A percentile compares a stretch with the other conserved stretches of the same genome.
Evolutionary conservation across 2,797 vertebrate genomes (phyloP).

Genomic region (Ambastaia sidthimunki): DNA sequence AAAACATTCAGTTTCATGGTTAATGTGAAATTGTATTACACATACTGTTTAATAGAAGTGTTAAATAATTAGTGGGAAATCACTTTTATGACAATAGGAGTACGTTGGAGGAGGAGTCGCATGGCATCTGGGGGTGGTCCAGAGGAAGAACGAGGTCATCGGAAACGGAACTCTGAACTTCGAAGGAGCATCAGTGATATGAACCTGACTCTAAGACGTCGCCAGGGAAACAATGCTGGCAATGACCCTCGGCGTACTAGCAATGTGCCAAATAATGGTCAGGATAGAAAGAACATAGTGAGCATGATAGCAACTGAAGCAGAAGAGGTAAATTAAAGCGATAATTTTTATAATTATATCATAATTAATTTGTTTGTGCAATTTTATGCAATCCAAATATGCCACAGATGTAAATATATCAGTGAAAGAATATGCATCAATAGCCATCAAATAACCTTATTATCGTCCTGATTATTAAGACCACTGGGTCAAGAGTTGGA

Average conservation of each 20-base stretch:
- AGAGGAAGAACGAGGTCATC: constrained; percentile 82
- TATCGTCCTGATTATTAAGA: constrained; percentile 61
- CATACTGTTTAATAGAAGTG: background rate
- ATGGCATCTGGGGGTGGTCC: constrained; percentile 83
- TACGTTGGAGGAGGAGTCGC: constrained; percentile 79
- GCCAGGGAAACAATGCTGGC: constrained; percentile 78
- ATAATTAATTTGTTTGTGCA: background rate
- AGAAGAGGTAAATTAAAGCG: constrained; percentile 71
- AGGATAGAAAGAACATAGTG: constrained; percentile 85
- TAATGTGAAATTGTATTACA: background rate
- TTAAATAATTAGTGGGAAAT: background rate
- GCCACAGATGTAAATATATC: background rate
- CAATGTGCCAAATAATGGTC: constrained; percentile 65
- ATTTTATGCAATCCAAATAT: background rate
- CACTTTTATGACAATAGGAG: constrained; percentile 62
- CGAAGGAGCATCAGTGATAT: constrained; percentile 92
- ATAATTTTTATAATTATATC: too few species aligned
- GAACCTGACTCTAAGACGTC: constrained; percentile 87
- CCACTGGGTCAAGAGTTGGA: constrained; percentile 68
- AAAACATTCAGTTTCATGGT: background rate
- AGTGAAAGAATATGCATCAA: background rate
- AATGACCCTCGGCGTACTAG: constrained; percentile 66
- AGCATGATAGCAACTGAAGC: constrained; percentile 83
- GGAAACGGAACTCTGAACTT: constrained; percentile 84
- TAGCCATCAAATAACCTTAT: background rate